phyloP scores from a whole-genome alignment of 1,140 invertebrate genomes.

The Dendrolimus kikuchii region DNA sequence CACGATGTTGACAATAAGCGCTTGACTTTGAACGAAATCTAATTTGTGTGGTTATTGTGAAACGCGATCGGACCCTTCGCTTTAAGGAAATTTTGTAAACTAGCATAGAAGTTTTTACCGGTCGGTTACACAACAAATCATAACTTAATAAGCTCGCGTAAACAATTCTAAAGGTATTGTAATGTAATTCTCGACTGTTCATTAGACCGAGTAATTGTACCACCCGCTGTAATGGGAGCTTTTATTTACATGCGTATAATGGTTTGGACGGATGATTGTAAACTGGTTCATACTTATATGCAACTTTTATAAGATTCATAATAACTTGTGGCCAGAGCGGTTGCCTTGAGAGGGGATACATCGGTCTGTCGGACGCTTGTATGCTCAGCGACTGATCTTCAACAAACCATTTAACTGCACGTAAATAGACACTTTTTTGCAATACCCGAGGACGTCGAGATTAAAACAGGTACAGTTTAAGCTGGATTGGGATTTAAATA shows the following conservation, averaged over 20 bases:
- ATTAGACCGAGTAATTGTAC: constrained; percentile 56
- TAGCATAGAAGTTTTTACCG: constrained; percentile 54
- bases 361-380: not conserved
- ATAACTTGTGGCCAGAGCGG: too few relatives aligned
- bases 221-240: constrained; percentile 29
- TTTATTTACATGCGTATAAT: not conserved
- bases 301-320: too few relatives aligned
- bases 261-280: too few relatives aligned
- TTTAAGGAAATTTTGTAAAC: constrained; percentile 34
- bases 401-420: constrained; percentile 41
- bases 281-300: too few relatives aligned
- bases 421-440: constrained; percentile 49
- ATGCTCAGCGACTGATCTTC: constrained; percentile 12
- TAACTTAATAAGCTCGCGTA: constrained; percentile 62
- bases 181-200: constrained; percentile 37
- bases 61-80: constrained; percentile 46
- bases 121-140: constrained; percentile 69
- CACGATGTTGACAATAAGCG: constrained; percentile 52
- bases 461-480: constrained; percentile 59
- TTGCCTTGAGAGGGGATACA: too few relatives aligned
- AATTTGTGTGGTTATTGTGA: constrained; percentile 69
- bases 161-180: constrained; percentile 35
- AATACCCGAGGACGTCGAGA: constrained; percentile 20
- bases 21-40: constrained; percentile 68
- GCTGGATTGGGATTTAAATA: constrained; percentile 57